Base-by-base conservation (phyloP, 1,140 invertebrate genomes). In the Zaprionus lachaisei region DNA sequence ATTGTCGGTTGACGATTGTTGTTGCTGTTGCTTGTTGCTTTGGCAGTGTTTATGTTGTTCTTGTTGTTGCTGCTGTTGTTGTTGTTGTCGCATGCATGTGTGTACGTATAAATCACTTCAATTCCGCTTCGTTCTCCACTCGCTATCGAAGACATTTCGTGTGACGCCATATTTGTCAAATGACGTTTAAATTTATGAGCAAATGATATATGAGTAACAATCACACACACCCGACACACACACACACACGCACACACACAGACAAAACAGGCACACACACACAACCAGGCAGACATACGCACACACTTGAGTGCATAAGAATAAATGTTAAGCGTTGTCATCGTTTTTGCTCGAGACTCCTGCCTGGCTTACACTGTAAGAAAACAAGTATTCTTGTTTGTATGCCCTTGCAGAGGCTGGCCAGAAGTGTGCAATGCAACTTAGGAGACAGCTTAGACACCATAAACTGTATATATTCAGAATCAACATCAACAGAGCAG, bases 151-250 rank as follows among this genome's bases (percentile, higher is more conserved):
- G 75, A 69, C 80, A 79, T 82, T 64, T 80, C 71, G 75, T 77
- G 62, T 79, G 77, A 81, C 79, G 79, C 77, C 79, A 69, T 81
- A 81, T 81, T 81, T 81, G 81, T 83, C 80, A 81, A 81, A 81
- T 81, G 73, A 76, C 67, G 81, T 83, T 83, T 83, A 83, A 83
- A 83, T 83, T 83, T 80, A 83, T 80, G 79, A 65, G 37, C 63
- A 68, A 65, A 72, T 81, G 74, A 72, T 69, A 78, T 70, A 70
- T 73, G 69, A 76, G 68, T 77, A 77, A 80, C 47, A 65, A 34
- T 12, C 56, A 57, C 31, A 65, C 61, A 51, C 47, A 54, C 49
- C 41, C 17, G 15, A 34, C 61, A 63, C 14, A 22, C 24, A 51
- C 61, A 15, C 26, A n/a, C 38, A 34, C 34, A 2, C n/a, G 4